A percentile compares a stretch with the other conserved stretches of the same genome.
Conservation (phyloP, 2,113 vertebrate species). For the Dermatemys mawii region DNA sequence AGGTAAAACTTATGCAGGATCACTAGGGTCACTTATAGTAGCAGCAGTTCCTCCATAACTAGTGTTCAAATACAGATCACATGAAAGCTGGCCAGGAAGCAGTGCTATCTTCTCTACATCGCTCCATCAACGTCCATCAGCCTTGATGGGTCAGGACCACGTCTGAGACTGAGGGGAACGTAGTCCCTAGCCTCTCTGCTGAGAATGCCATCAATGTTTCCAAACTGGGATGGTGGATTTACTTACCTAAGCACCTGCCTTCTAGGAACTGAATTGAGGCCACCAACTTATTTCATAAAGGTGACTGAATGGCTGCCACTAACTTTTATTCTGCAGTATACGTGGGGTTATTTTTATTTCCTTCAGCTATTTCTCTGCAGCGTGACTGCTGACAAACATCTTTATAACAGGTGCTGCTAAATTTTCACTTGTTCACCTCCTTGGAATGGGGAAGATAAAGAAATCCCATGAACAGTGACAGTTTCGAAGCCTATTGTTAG, state of each 20-base stretch:
- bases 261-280: background rate
- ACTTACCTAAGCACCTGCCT: background rate
- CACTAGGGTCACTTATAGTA: background rate
- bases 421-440: conserved; percentile 12
- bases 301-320: background rate
- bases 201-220: background rate
- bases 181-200: background rate
- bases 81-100: background rate
- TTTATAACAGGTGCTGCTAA: conserved; percentile 16
- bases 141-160: background rate
- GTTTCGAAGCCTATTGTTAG: conserved; percentile 28
- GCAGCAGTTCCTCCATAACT: background rate
- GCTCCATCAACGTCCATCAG: background rate
- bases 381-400: background rate
- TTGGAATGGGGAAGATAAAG: conserved; percentile 32
- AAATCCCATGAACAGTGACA: background rate
- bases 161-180: background rate
- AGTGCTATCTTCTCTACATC: background rate
- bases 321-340: background rate
- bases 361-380: conserved; percentile 1
- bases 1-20: background rate
- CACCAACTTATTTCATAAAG: background rate
- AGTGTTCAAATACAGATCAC: background rate
- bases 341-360: background rate
- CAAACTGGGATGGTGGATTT: background rate